A percentile compares a stretch with the other conserved stretches of the same genome.
These are phyloP conservation scores for Oxytorus armatus DNA, from an alignment of 2,888 invertebrate genomes.

Conservation along the genomic window DNA sequence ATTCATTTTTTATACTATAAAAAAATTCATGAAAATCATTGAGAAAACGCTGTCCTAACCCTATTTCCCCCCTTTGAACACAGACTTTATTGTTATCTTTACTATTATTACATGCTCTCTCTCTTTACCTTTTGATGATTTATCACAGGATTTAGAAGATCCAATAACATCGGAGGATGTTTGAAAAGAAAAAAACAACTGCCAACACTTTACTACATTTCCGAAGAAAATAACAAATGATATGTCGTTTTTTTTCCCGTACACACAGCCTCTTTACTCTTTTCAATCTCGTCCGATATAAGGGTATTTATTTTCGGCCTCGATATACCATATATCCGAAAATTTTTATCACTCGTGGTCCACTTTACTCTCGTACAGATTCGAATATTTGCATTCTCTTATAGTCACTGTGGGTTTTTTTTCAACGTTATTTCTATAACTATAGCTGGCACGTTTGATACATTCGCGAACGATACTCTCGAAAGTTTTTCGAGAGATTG, in stretches of 20 bases:
- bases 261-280: neutral
- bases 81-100: too few species aligned
- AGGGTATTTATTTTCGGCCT: neutral
- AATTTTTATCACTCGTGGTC: neutral
- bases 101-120: too few species aligned
- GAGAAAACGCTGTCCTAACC: too few species aligned
- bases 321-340: neutral
- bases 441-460: slow-evolving; percentile 39
- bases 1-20: too few species aligned
- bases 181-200: too few species aligned
- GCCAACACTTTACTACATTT: too few species aligned
- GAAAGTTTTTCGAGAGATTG: slow-evolving; percentile 50
- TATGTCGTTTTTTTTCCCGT: neutral
- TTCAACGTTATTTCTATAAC: slow-evolving; percentile 3
- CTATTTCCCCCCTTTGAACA: too few species aligned
- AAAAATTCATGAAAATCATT: too few species aligned
- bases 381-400: neutral
- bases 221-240: neutral
- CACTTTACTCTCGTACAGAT: neutral
- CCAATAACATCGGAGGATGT: too few species aligned
- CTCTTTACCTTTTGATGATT: neutral
- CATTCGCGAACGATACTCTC: slow-evolving; percentile 34
- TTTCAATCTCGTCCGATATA: neutral
- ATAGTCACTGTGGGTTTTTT: neutral
- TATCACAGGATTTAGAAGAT: too few species aligned